Base-by-base conservation (phyloP, 2,797 vertebrate genomes). In the Vireo griseus region DNA sequence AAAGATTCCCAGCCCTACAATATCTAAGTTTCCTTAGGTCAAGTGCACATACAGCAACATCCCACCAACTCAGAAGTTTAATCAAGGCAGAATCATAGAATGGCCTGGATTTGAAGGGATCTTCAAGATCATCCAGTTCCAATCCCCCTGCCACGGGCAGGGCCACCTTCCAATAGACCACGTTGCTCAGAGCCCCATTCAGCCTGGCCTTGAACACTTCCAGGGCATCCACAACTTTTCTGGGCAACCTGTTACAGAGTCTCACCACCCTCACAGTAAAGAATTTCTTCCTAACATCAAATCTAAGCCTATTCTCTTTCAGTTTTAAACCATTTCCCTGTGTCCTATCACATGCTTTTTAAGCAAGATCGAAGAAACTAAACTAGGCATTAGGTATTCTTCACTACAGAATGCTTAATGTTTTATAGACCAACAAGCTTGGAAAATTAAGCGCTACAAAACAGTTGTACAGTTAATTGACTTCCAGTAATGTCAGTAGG, bases 391-490 rank as follows among this genome's bases (percentile, higher is more conserved):
- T 67, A 68, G 10, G 5, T 44, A 62, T 37, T 77, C 35, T 45
- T 72, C 0, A 0, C 28, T 39, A 29, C 28, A 59, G 39, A 67
- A 75, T 1, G 1, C 3, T 13, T 33, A 13, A 61, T 52, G 47
- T 68, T 67, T 85, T 52, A 59, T 1, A 45, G 28, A 52, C 10
- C 52, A 45, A 59, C 13, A 52, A 68, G 24, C 13, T 24, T 20
- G 9, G 39, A 59, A 85, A 52, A 76, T 29, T 19, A 24, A n/a
- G 13, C 16, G 45, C n/a, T 26, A 74, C 9, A 54, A 45, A 71
- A 47, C 0, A 92, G 8, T 40, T 31, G 68, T 44, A 62, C 11
- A 71, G 7, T 57, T 17, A 40, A 50, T 31, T 33, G n/a, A 58
- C 31, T 65, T 54, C 40, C 51, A 57, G 28, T 52, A 65, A 52